Evolutionary conservation across 2,888 invertebrate species (phyloP).

Genomic region (Drosophila trichaetosa): DNA sequence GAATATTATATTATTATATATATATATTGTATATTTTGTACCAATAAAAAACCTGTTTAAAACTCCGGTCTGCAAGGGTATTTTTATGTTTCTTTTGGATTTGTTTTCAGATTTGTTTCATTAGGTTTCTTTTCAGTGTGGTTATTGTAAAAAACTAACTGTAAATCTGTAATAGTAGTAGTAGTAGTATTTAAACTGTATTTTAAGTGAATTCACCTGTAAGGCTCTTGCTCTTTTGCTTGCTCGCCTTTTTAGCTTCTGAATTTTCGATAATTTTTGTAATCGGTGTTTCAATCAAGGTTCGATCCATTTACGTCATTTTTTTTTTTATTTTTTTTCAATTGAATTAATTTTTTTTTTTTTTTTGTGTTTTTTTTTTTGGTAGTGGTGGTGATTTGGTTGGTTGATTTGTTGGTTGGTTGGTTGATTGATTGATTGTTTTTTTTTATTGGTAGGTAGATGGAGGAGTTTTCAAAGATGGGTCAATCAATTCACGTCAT

Average conservation of each 20-base stretch:
- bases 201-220: conserved; percentile 89
- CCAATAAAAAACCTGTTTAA: background rate
- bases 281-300: conserved; percentile 40
- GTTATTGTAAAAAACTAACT: conserved; percentile 3
- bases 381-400: conserved; percentile 45
- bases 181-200: conserved; percentile 16
- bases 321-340: conserved; percentile 5
- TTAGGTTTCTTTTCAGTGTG: background rate
- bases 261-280: conserved; percentile 75
- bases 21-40: background rate
- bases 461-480: conserved; percentile 71
- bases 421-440: conserved; percentile 25
- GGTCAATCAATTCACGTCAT: conserved; percentile 82
- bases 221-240: conserved; percentile 94
- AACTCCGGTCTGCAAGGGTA: background rate
- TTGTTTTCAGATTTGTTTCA: background rate
- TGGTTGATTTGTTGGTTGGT: conserved; percentile 34
- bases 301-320: conserved; percentile 25
- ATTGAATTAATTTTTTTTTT: conserved; percentile 42
- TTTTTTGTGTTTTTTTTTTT: conserved; percentile 35
- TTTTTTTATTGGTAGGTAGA: conserved; percentile 63
- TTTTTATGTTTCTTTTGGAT: background rate
- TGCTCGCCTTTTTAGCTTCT: conserved; percentile 97
- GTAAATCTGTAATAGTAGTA: conserved; percentile 6
- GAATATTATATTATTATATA: background rate